phyloP scores from a whole-genome alignment of 2,888 invertebrate genomes.

The Spisula subtruncata region DNA sequence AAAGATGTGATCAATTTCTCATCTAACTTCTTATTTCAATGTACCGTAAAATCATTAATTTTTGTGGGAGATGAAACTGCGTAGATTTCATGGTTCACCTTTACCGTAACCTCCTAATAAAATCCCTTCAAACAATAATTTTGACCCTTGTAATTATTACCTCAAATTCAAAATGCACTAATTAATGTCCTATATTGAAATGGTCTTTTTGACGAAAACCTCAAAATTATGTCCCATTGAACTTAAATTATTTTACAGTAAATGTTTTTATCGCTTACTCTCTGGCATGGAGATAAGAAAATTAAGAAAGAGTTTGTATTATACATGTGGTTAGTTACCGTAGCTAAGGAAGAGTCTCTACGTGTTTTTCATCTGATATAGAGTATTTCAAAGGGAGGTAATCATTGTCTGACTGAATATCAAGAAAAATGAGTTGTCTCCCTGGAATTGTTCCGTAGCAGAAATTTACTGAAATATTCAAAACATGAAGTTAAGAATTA shows the following conservation, averaged over 20 bases:
- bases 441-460: neutral
- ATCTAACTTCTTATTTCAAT: neutral
- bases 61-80: too few relatives aligned
- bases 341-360: neutral
- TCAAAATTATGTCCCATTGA: too few relatives aligned
- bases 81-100: too few relatives aligned
- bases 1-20: conserved; percentile 18
- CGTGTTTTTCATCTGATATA: neutral
- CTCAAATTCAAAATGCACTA: too few relatives aligned
- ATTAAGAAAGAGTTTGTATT: neutral
- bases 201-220: too few relatives aligned
- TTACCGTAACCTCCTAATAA: too few relatives aligned
- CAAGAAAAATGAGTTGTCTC: neutral
- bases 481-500: too few relatives aligned
- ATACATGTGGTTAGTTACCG: neutral
- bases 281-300: conserved; percentile 7
- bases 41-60: too few relatives aligned
- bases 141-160: too few relatives aligned
- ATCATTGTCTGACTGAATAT: neutral
- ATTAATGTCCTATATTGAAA: too few relatives aligned
- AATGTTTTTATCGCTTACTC: conserved; percentile 36
- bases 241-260: too few relatives aligned
- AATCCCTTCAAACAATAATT: too few relatives aligned
- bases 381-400: conserved; percentile 11
- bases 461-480: neutral